Percentiles rank a stretch among this genome's conserved stretches.
phyloP scores from a whole-genome alignment of 2,113 vertebrate species.

The Orycteropus afer region DNA sequence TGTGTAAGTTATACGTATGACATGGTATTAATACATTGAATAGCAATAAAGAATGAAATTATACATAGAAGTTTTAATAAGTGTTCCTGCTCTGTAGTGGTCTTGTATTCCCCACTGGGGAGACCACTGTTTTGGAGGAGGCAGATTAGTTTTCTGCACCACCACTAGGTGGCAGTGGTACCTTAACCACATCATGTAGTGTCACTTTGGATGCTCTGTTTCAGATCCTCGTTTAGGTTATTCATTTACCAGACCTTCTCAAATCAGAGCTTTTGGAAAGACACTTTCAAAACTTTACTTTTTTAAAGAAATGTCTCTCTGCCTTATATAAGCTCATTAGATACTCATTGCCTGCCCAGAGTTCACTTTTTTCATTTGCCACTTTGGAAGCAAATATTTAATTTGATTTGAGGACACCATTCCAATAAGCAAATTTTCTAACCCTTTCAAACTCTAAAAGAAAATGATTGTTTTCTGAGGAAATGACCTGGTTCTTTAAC shows the following conservation, averaged over 20 bases:
- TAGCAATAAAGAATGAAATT: neutral
- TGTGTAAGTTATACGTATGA: neutral
- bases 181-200: neutral
- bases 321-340: neutral
- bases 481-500: neutral
- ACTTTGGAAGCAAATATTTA: slow-evolving; percentile 44
- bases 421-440: slow-evolving; percentile 51
- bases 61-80: neutral
- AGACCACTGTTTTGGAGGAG: neutral
- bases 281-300: neutral
- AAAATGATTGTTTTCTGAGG: neutral
- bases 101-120: neutral
- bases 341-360: neutral
- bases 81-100: neutral
- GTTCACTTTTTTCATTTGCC: neutral
- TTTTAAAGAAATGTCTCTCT: neutral
- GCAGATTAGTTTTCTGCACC: neutral
- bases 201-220: neutral
- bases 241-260: slow-evolving; percentile 3
- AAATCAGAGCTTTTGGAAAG: slow-evolving; percentile 2
- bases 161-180: slow-evolving; percentile 47
- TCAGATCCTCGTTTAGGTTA: neutral
- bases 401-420: slow-evolving; percentile 6
- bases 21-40: neutral
- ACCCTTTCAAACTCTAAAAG: neutral